phyloP scores from a whole-genome alignment of 2,888 invertebrate species.

The Minunthozetes semirufus region DNA sequence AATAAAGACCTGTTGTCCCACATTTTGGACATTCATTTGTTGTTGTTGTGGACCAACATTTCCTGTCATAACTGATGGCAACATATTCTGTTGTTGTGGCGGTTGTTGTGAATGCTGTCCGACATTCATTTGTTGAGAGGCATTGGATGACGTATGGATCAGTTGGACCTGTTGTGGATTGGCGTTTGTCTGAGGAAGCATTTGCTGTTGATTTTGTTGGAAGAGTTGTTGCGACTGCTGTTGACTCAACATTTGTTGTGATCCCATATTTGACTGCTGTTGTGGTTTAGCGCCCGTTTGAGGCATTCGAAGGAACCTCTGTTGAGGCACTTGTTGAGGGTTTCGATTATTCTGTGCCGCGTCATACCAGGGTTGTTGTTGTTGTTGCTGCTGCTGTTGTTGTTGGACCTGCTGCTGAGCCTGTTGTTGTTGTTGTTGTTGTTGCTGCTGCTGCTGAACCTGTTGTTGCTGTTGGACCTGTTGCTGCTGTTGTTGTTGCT shows the following conservation, averaged over 20 bases:
- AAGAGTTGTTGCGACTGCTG: constrained; percentile 55
- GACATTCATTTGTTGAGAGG: constrained; percentile 15
- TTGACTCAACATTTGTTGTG: constrained; percentile 45
- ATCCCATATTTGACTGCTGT: constrained; percentile 46
- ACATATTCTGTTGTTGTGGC: constrained; percentile 20
- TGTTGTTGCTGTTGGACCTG: constrained; percentile 42
- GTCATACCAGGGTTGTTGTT: constrained; percentile 46
- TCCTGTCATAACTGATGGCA: not conserved
- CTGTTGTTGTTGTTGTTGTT: constrained; percentile 49
- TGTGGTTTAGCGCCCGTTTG: constrained; percentile 39
- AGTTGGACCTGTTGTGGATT: constrained; percentile 26
- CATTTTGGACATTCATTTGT: constrained; percentile 5
- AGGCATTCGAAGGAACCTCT: constrained; percentile 38
- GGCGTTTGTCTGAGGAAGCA: constrained; percentile 13
- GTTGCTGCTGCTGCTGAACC: constrained; percentile 43
- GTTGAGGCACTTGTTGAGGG: constrained; percentile 45
- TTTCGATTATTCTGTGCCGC: constrained; percentile 16
- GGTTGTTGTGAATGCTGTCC: constrained; percentile 12
- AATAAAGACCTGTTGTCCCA: constrained; percentile 13
- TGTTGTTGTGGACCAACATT: constrained; percentile 35
- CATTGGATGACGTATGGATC: not conserved
- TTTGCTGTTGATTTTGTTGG: constrained; percentile 54
- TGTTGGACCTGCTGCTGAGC: constrained; percentile 44
- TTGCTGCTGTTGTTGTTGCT: constrained; percentile 45
- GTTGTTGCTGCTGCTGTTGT: constrained; percentile 40